Evolutionary conservation across 2,888 invertebrate genomes (phyloP).

Genomic region (Nomada lathburiana): DNA sequence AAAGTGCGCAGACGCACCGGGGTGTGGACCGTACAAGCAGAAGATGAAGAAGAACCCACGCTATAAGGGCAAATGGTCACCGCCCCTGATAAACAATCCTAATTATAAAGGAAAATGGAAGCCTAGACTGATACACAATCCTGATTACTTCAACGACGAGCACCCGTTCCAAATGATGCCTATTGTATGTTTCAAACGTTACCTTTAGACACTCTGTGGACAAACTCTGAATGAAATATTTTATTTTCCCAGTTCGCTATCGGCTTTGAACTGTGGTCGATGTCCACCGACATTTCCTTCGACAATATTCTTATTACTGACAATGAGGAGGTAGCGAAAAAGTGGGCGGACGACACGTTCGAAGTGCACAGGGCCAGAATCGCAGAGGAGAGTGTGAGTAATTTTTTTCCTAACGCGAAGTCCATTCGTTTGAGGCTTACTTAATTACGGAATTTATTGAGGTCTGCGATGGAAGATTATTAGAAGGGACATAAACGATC

Average conservation of each 20-base stretch:
- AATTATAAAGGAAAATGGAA: slow-evolving; percentile 98
- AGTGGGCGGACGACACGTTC: slow-evolving; percentile 94
- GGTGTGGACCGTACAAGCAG: slow-evolving; percentile 96
- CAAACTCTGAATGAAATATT: neutral
- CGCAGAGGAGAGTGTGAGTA: slow-evolving; percentile 92
- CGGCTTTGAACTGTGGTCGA: slow-evolving; percentile 99
- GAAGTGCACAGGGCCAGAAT: slow-evolving; percentile 93
- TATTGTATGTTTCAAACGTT: slow-evolving; percentile 89
- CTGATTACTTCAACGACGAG: slow-evolving; percentile 95
- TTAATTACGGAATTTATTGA: neutral
- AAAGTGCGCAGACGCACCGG: slow-evolving; percentile 89
- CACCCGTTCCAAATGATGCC: slow-evolving; percentile 95
- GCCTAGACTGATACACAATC: slow-evolving; percentile 94
- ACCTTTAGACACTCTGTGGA: neutral
- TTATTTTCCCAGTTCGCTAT: slow-evolving; percentile 90
- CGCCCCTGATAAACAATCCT: slow-evolving; percentile 95
- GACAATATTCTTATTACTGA: slow-evolving; percentile 98
- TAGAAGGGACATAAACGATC: neutral
- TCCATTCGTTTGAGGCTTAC: neutral
- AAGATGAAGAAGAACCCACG: slow-evolving; percentile 94
- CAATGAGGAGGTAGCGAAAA: slow-evolving; percentile 89
- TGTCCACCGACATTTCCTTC: slow-evolving; percentile 97
- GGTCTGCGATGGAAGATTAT: neutral
- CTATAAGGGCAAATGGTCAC: slow-evolving; percentile 97
- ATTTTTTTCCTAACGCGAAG: neutral